phyloP scores from a whole-genome alignment of 2,888 invertebrate species.

The Mayetiola destructor region DNA sequence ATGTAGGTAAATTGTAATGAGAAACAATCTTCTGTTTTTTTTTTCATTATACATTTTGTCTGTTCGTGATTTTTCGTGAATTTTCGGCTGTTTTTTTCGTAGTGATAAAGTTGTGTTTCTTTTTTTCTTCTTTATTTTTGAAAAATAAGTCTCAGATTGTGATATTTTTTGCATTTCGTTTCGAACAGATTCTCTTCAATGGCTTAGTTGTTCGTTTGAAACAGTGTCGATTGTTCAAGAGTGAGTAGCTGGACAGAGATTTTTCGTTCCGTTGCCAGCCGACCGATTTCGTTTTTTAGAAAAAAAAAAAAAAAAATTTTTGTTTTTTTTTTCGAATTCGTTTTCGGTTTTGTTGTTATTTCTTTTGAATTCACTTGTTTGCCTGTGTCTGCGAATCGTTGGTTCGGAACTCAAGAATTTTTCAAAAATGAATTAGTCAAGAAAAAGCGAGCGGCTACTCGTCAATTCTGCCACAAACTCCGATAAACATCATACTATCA shows the following conservation, averaged over 20 bases:
- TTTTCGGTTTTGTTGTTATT: neutral
- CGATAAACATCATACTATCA: no score
- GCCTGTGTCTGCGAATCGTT: neutral
- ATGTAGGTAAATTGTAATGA: constrained; percentile 5
- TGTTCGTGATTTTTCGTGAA: constrained; percentile 3
- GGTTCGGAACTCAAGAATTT: no score
- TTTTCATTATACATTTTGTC: neutral
- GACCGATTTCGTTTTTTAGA: no score
- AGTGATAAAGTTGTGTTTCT: neutral
- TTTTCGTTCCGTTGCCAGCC: neutral
- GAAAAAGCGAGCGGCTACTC: no score
- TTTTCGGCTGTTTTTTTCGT: neutral
- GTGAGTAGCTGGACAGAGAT: neutral
- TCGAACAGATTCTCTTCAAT: neutral
- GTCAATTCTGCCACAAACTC: no score
- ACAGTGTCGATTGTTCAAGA: constrained; percentile 3
- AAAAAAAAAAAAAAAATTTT: no score
- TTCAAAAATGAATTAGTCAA: no score
- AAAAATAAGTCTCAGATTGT: neutral
- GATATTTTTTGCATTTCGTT: neutral
- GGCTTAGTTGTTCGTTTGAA: constrained; percentile 8
- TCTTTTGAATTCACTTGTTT: neutral
- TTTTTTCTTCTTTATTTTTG: neutral
- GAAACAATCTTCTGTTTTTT: no score
- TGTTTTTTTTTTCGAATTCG: no score